Base-by-base conservation (phyloP, 2,113 vertebrate genomes). In the Corydoras maculifer region DNA sequence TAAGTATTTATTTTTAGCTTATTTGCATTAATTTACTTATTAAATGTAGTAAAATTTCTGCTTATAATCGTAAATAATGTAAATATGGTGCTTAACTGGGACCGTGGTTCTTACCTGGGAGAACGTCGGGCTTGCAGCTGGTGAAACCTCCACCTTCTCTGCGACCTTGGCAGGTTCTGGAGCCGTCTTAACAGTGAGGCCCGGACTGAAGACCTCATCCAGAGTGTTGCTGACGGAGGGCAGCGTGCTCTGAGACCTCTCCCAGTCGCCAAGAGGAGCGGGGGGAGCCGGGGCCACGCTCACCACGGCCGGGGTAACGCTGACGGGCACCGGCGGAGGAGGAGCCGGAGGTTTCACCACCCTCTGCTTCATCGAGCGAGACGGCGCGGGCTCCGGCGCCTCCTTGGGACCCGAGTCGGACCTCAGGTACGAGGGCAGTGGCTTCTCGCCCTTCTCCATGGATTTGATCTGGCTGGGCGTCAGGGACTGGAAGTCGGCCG, bases 401-500 rank as follows among this genome's bases (percentile, higher is more conserved):
- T 89, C 90, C 77, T 84, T 92, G 4, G 69, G 0, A 86, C 49
- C 76, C 1, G 72, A 49, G 51, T 88, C 88, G 0, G 72, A 70
- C 62, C 93, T 86, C 65, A 91, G 91, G 79, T 94, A 94, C 5
- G 89, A 87, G 0, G 94, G 91, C 74, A 94, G 82, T 8, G 90
- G 81, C 80, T 98, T 99, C 82, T 98, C 97, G 63, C 94, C 97
- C 79, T 97, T 99, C 84, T 99, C 96, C 74, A 99, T 86, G 49
- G 94, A 98, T 79, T 99, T 99, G 83, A 99, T 97, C 86, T 99
- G 97, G 80, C 97, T 99, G 9, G 97, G 97, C 0, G 94, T 99
- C 65, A 99, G 83, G 0, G 94, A 97, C 78, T 92, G 92, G 85
- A 98, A 98, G 58, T 94, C 92, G 0, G 91, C 89, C 70, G 93